A percentile compares a stretch with the other conserved stretches of the same genome.
phyloP scores from a whole-genome alignment of 2,113 vertebrate species.

The Hippocampus barbouri region DNA sequence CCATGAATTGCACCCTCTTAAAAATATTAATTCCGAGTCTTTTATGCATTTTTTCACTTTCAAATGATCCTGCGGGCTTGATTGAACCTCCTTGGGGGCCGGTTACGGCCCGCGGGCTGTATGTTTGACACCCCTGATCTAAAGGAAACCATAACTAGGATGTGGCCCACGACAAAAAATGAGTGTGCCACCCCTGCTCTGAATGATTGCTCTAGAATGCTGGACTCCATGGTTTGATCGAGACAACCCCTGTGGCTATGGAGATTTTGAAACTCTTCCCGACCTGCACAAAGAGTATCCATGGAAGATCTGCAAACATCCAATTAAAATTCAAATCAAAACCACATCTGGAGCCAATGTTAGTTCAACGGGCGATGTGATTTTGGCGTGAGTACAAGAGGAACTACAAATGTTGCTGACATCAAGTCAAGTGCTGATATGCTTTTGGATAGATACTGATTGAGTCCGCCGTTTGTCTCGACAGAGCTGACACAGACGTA shows the following conservation, averaged over 20 bases:
- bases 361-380: neutral
- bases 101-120: too few species aligned
- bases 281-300: neutral
- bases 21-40: too few species aligned
- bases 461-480: neutral
- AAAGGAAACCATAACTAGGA: too few species aligned
- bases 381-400: neutral
- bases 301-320: neutral
- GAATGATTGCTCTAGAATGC: neutral
- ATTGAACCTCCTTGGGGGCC: too few species aligned
- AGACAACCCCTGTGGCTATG: neutral
- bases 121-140: too few species aligned
- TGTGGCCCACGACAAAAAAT: too few species aligned
- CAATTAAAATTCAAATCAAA: neutral
- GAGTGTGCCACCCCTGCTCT: neutral
- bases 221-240: conserved; percentile 2
- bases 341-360: neutral
- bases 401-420: neutral
- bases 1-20: too few species aligned
- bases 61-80: too few species aligned
- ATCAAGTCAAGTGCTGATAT: neutral
- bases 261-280: conserved; percentile 1
- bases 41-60: too few species aligned
- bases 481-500: neutral
- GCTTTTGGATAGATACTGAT: neutral